Evolutionary conservation across 2,888 invertebrate species (phyloP).

Genomic region (Hoplodrina ambigua): DNA sequence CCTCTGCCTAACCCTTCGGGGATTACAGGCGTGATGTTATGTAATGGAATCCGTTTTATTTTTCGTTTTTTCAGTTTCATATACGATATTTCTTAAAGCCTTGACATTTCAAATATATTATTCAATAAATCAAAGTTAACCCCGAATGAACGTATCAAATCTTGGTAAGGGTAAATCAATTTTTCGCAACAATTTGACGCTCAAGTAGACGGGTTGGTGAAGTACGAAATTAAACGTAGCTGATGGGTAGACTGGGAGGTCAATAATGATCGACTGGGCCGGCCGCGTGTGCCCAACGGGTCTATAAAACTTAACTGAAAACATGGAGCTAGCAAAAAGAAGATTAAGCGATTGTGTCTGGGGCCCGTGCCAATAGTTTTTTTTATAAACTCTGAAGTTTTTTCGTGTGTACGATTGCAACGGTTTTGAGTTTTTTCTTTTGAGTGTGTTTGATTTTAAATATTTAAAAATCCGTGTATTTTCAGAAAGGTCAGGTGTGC

Average conservation of each 20-base stretch:
- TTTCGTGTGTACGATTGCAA: constrained; percentile 3
- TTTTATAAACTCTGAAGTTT: constrained; percentile 30
- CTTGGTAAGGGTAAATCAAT: constrained; percentile 38
- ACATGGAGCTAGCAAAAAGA: constrained; percentile 41
- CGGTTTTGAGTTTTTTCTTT: constrained; percentile 11
- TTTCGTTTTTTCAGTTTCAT: neutral
- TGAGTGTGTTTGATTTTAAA: neutral
- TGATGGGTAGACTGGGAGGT: constrained; percentile 70
- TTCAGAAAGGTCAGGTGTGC: too few species aligned
- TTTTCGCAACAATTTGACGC: constrained; percentile 73
- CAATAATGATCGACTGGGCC: constrained; percentile 69
- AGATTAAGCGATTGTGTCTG: constrained; percentile 26
- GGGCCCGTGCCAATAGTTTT: constrained; percentile 37
- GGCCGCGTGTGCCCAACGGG: constrained; percentile 26
- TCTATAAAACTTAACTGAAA: constrained; percentile 51
- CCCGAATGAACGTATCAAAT: constrained; percentile 13
- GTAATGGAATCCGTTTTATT: too few species aligned
- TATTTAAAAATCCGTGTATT: neutral
- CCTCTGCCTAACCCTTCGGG: too few species aligned
- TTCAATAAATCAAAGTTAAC: neutral
- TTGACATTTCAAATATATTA: neutral
- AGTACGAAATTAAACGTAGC: constrained; percentile 76
- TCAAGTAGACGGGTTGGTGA: constrained; percentile 70
- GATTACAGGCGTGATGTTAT: too few species aligned
- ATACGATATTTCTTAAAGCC: neutral